A percentile compares a stretch with the other conserved stretches of the same genome.
Conservation (phyloP, 1,140 invertebrate species). For the Oryctes rhinoceros region DNA sequence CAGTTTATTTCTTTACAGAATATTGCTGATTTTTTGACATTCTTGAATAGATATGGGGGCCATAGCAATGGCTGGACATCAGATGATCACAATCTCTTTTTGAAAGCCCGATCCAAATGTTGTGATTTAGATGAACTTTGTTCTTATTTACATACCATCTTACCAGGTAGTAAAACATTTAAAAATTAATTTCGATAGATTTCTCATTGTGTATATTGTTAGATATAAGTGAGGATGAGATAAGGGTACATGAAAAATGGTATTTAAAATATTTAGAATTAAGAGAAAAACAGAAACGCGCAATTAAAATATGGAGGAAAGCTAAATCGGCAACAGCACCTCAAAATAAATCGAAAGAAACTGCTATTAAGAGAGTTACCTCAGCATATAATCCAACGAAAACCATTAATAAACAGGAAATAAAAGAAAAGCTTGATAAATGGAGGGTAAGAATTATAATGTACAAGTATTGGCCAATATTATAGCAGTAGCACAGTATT, state of each 20-base stretch:
- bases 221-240: slow-evolving; percentile 58
- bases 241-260: slow-evolving; percentile 62
- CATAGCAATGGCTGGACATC: slow-evolving; percentile 64
- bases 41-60: slow-evolving; percentile 60
- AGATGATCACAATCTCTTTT: slow-evolving; percentile 64
- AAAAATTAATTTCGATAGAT: slow-evolving; percentile 40
- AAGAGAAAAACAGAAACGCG: slow-evolving; percentile 60
- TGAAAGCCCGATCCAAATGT: slow-evolving; percentile 61
- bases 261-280: slow-evolving; percentile 61
- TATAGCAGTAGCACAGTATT: too few relatives aligned
- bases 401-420: slow-evolving; percentile 44
- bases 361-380: slow-evolving; percentile 1
- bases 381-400: slow-evolving; percentile 16
- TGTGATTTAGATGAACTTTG: slow-evolving; percentile 52
- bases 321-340: slow-evolving; percentile 48
- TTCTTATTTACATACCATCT: slow-evolving; percentile 50
- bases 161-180: slow-evolving; percentile 50
- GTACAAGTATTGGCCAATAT: too few relatives aligned
- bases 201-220: slow-evolving; percentile 5
- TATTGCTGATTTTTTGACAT: slow-evolving; percentile 63
- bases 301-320: slow-evolving; percentile 62
- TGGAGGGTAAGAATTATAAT: slow-evolving; percentile 40
- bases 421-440: slow-evolving; percentile 42
- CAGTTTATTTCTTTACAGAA: slow-evolving; percentile 56
- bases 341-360: slow-evolving; percentile 39